These are phyloP conservation scores for Vanacampus margaritifer DNA, from an alignment of 2,113 vertebrate species.

Conservation along the genomic window DNA sequence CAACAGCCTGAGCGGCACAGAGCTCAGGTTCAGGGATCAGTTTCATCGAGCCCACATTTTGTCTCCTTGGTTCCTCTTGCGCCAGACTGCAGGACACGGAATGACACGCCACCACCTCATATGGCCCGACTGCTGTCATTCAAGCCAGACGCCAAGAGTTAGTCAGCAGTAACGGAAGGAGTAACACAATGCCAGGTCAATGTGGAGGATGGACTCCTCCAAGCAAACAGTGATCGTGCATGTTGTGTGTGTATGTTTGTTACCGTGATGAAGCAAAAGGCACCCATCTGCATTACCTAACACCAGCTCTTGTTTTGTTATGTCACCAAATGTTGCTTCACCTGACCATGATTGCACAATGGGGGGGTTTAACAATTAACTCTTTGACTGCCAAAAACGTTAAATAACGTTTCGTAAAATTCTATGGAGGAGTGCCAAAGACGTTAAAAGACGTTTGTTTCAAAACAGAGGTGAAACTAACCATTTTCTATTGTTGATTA, in stretches of 20 bases:
- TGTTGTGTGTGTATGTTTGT: constrained; percentile 18
- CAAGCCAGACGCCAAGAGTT: constrained; percentile 48
- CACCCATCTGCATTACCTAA: constrained; percentile 37
- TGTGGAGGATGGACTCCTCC: constrained; percentile 36
- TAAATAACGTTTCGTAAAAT: too few relatives aligned
- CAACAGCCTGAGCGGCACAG: constrained; percentile 26
- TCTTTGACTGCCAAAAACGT: too few relatives aligned
- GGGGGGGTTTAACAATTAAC: neutral
- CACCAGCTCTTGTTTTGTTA: constrained; percentile 29
- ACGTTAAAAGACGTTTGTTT: too few relatives aligned
- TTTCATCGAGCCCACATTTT: constrained; percentile 61
- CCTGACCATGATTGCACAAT: constrained; percentile 13
- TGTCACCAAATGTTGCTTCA: constrained; percentile 34
- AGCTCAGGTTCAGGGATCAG: constrained; percentile 61
- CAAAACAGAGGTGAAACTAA: too few relatives aligned
- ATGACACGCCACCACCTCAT: constrained; percentile 13
- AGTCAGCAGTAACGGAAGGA: constrained; percentile 67
- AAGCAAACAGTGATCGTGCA: constrained; percentile 1
- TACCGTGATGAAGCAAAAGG: constrained; percentile 43
- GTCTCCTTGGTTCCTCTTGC: constrained; percentile 25
- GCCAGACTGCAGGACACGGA: constrained; percentile 60
- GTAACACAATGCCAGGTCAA: constrained; percentile 54
- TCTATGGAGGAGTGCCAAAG: too few relatives aligned
- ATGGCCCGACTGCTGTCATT: constrained; percentile 46
- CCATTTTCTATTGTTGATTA: too few relatives aligned